Percentiles rank a stretch among this genome's conserved stretches.
Conservation (phyloP, 2,797 vertebrate genomes). For the Pelodytes ibericus region DNA sequence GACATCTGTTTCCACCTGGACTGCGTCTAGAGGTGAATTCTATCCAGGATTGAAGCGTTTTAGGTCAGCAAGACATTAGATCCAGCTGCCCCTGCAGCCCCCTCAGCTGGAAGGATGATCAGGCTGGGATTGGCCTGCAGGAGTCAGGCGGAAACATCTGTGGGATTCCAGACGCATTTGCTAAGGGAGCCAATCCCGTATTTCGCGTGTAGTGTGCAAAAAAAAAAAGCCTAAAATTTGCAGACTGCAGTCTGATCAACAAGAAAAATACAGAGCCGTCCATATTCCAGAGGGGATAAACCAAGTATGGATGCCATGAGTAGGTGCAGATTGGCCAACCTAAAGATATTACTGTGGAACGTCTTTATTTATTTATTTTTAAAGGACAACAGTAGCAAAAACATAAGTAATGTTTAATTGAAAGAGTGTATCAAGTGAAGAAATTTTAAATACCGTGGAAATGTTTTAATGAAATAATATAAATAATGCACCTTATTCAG, state of each 20-base stretch:
- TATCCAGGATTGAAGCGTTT: background rate
- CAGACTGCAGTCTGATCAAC: conserved; percentile 59
- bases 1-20: background rate
- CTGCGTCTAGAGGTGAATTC: background rate
- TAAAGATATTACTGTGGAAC: too few relatives aligned
- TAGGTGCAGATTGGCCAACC: background rate
- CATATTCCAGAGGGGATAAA: conserved; percentile 3
- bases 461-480: too few relatives aligned
- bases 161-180: conserved; percentile 92
- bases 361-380: too few relatives aligned
- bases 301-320: background rate
- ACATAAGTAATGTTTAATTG: too few relatives aligned
- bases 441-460: too few relatives aligned
- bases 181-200: conserved; percentile 81
- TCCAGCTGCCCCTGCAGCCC: conserved; percentile 30
- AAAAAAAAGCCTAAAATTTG: conserved; percentile 66
- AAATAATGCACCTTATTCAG: too few relatives aligned
- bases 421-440: too few relatives aligned
- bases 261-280: conserved; percentile 3
- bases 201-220: conserved; percentile 72
- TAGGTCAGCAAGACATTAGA: background rate
- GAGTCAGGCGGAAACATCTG: conserved; percentile 93
- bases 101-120: conserved; percentile 52
- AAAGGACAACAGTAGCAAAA: too few relatives aligned
- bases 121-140: conserved; percentile 64